Conservation (phyloP, 2,888 invertebrate genomes). For the Plagiodera versicolora region DNA sequence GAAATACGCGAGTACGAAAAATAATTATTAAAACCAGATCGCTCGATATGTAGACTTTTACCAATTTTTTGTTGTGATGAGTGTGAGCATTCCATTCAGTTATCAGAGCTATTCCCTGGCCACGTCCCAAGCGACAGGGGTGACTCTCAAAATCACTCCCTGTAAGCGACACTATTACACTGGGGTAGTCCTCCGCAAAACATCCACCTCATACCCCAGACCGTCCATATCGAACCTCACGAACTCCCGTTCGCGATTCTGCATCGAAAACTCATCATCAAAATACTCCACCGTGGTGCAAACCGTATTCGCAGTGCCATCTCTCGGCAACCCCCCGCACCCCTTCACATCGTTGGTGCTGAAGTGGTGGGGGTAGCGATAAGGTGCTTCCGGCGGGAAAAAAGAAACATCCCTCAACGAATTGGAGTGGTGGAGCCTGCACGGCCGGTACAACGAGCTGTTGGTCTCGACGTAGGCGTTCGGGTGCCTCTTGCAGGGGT, state of each 20-base stretch:
- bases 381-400: constrained; percentile 65
- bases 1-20: too few species aligned
- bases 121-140: too few species aligned
- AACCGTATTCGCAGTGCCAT: constrained; percentile 70
- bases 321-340: constrained; percentile 52
- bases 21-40: too few species aligned
- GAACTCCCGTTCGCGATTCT: constrained; percentile 65
- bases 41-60: too few species aligned
- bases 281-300: constrained; percentile 61
- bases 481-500: constrained; percentile 56
- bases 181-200: constrained; percentile 63
- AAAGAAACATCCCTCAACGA: constrained; percentile 63
- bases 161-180: constrained; percentile 50
- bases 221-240: constrained; percentile 71
- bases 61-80: too few species aligned
- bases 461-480: constrained; percentile 54
- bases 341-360: constrained; percentile 35
- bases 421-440: constrained; percentile 55
- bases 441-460: constrained; percentile 48
- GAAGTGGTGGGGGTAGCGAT: constrained; percentile 58
- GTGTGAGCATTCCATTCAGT: too few species aligned
- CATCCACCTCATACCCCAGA: constrained; percentile 56
- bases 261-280: constrained; percentile 63
- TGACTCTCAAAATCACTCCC: too few species aligned
- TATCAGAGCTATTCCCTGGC: too few species aligned